Evolutionary conservation across 2,797 vertebrate genomes (phyloP).

Genomic region (Rhadinocentrus ornatus): DNA sequence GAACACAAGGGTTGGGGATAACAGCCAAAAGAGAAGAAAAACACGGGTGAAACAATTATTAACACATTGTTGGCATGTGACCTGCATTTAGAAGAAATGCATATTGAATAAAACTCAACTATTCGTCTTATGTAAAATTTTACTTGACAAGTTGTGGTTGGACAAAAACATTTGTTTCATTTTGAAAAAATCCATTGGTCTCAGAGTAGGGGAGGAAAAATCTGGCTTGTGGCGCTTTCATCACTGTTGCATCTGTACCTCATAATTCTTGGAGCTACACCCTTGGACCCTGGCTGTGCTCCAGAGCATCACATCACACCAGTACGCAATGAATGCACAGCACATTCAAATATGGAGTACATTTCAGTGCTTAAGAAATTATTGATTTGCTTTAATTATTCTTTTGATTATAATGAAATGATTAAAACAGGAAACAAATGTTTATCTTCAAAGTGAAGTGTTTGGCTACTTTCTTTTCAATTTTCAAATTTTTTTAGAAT

Average conservation of each 20-base stretch:
- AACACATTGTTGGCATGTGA: constrained; percentile 10
- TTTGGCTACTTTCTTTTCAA: neutral
- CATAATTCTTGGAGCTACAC: constrained; percentile 38
- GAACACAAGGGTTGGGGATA: constrained; percentile 4
- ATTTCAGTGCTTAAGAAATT: constrained; percentile 1
- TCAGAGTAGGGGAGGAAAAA: constrained; percentile 28
- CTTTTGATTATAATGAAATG: neutral
- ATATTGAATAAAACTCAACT: constrained; percentile 8
- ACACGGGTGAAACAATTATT: neutral
- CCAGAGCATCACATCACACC: constrained; percentile 26
- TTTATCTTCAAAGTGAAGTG: neutral
- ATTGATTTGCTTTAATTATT: constrained; percentile 18
- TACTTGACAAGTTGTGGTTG: neutral
- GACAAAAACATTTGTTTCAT: constrained; percentile 26
- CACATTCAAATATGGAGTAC: constrained; percentile 13
- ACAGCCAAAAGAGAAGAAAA: neutral
- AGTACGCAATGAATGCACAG: constrained; percentile 3
- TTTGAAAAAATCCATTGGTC: constrained; percentile 12
- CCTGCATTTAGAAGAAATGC: constrained; percentile 1
- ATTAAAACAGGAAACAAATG: constrained; percentile 13
- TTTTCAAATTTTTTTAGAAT: constrained; percentile 1
- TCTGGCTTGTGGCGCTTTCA: constrained; percentile 29
- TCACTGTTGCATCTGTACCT: constrained; percentile 41
- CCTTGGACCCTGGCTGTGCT: constrained; percentile 19
- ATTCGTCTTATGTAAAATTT: constrained; percentile 9